Conservation (phyloP, 2,797 vertebrate species). For the Psittacula derbiana region DNA sequence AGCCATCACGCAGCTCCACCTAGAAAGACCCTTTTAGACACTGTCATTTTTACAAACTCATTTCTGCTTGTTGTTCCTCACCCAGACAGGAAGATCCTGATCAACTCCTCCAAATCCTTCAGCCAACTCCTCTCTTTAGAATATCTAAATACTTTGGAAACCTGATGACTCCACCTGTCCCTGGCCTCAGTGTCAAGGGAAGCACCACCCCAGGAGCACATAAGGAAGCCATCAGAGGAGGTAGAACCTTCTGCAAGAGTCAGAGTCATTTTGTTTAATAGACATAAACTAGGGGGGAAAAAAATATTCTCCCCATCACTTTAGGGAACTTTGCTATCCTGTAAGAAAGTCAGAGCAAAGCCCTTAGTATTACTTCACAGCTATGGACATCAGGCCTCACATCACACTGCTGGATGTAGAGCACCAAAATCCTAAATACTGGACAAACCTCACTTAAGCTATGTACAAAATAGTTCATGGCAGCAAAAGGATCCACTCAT, state of each 20-base stretch:
- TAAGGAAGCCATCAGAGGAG: neutral
- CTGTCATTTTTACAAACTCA: neutral
- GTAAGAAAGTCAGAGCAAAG: neutral
- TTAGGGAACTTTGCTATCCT: neutral
- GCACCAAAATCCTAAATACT: neutral
- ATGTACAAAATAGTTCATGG: rapidly evolving
- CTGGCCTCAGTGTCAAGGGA: neutral
- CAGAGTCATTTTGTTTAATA: neutral
- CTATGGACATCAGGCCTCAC: neutral
- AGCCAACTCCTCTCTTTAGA: neutral
- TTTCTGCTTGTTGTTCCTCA: neutral
- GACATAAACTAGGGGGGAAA: rapidly evolving
- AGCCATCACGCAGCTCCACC: neutral
- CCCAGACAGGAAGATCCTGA: neutral
- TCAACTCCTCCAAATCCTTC: neutral
- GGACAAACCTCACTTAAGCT: neutral
- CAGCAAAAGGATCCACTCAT: neutral
- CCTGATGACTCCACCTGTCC: neutral
- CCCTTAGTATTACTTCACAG: neutral
- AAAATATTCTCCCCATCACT: neutral
- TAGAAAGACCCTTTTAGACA: neutral
- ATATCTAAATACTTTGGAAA: neutral
- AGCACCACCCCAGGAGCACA: neutral
- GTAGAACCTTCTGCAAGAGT: neutral
- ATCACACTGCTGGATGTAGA: neutral